A percentile compares a stretch with the other conserved stretches of the same genome.
Evolutionary conservation across 2,113 vertebrate species (phyloP).

Genomic region (Barnardius zonarius): DNA sequence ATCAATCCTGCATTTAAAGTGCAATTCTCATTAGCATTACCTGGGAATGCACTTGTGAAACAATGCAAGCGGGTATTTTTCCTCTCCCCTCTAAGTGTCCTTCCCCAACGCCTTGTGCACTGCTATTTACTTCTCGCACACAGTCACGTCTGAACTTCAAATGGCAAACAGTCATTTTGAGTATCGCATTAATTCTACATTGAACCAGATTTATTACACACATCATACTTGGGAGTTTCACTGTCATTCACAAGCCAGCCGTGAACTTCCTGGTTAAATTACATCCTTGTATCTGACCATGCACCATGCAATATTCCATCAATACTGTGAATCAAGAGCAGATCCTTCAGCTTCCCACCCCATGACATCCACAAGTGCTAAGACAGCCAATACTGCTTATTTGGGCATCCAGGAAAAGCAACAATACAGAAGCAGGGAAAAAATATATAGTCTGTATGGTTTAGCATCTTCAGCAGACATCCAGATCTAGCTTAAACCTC

Average conservation of each 20-base stretch:
- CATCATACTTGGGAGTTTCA: neutral
- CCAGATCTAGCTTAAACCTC: neutral
- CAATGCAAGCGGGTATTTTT: neutral
- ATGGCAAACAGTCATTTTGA: neutral
- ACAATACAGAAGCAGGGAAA: neutral
- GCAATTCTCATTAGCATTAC: slow-evolving; percentile 50
- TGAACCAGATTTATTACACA: neutral
- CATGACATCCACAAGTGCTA: neutral
- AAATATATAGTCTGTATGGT: neutral
- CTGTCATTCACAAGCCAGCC: neutral
- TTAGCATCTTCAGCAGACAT: neutral
- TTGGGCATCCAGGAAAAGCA: neutral
- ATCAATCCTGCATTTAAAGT: slow-evolving; percentile 49
- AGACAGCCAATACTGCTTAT: neutral
- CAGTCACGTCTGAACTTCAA: neutral
- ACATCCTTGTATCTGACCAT: neutral
- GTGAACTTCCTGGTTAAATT: neutral
- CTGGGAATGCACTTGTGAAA: neutral
- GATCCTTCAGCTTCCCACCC: neutral
- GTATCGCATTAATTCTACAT: neutral
- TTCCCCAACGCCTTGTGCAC: neutral
- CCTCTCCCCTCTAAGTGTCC: neutral
- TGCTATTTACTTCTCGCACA: neutral
- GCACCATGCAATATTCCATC: neutral
- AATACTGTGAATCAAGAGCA: neutral